Conservation (phyloP, 2,888 invertebrate genomes). For the Acanthosoma haemorrhoidale region DNA sequence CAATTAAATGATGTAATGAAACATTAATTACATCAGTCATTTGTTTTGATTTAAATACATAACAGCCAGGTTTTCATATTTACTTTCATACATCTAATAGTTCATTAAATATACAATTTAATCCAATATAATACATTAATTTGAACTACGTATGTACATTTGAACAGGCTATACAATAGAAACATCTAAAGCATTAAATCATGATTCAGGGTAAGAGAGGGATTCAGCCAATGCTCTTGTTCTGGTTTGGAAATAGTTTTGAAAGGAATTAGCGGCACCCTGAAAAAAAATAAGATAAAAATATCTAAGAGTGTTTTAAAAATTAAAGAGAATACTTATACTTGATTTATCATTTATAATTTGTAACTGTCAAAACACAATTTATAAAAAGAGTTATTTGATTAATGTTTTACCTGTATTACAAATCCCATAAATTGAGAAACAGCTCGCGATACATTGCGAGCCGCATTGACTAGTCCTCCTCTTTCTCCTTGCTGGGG, state of each 20-base stretch:
- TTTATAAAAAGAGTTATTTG: slow-evolving; percentile 31
- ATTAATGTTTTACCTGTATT: slow-evolving; percentile 56
- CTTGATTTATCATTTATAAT: too few species aligned
- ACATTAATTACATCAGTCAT: neutral
- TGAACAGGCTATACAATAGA: neutral
- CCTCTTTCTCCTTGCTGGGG: slow-evolving; percentile 31
- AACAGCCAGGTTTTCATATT: slow-evolving; percentile 1
- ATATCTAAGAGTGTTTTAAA: too few species aligned
- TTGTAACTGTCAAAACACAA: neutral
- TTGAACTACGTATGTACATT: neutral
- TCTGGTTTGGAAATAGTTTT: slow-evolving; percentile 44
- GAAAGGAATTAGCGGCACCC: slow-evolving; percentile 69
- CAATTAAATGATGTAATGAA: neutral
- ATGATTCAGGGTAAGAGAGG: slow-evolving; percentile 27
- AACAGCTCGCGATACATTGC: slow-evolving; percentile 70
- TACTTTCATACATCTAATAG: neutral
- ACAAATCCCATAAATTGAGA: slow-evolving; percentile 72
- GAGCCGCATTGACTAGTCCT: slow-evolving; percentile 58
- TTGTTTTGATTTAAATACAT: neutral
- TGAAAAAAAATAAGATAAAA: slow-evolving; percentile 51
- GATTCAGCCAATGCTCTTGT: slow-evolving; percentile 38
- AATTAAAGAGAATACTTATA: too few species aligned
- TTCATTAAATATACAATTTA: slow-evolving; percentile 9
- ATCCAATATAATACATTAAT: neutral
- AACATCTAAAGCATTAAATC: neutral